Base-by-base conservation (phyloP, 2,888 invertebrate species). In the Tetragonisca angustula region DNA sequence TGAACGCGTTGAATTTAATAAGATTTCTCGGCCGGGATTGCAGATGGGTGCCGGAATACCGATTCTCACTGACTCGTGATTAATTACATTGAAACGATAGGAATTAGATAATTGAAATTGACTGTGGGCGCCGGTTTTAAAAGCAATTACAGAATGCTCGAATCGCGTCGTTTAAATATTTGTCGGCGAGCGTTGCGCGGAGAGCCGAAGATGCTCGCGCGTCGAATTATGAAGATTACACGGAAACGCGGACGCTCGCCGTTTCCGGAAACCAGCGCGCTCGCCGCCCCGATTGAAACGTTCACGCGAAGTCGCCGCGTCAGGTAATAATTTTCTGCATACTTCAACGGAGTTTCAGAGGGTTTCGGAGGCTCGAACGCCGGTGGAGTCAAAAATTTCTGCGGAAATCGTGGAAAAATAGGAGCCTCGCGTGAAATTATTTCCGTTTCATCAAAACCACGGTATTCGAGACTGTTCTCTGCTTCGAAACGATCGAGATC, bases 31-130 rank as follows among this genome's bases (percentile, higher is more conserved):
- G 27, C 52, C 27, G 24, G 24, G 54, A 24, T 52, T 36, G 43
- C n/a, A 43, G 43, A 43, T 43, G 43, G 24, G 50, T n/a, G 21
- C 21, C 5, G 1, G 21, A 21, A 36, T n/a, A n/a, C 21, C 50
- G 1, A 9, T 9, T 36, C 65, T 43, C 19, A 3, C 19, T 24
- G n/a, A 19, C 19, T 36, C 19, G 52, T n/a, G 50, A 64, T 74
- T 75, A 69, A 65, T 68, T 69, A 54, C 52, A 65, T 65, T 43
- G 74, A 54, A 74, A 54, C 65, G 50, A 65, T 74, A 74, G 64
- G 65, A 74, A 74, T 74, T 65, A 43, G 52, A 54, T 74, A 54
- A 74, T 74, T 74, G 54, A 74, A 74, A 73, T 73, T 64, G 73
- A 73, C 64, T 52, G 32, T 73, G 13, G 36, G 62, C 17, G 50